phyloP scores from a whole-genome alignment of 37 sponge, comb jelly and placozoan genomes.

The Beroe ovata region DNA sequence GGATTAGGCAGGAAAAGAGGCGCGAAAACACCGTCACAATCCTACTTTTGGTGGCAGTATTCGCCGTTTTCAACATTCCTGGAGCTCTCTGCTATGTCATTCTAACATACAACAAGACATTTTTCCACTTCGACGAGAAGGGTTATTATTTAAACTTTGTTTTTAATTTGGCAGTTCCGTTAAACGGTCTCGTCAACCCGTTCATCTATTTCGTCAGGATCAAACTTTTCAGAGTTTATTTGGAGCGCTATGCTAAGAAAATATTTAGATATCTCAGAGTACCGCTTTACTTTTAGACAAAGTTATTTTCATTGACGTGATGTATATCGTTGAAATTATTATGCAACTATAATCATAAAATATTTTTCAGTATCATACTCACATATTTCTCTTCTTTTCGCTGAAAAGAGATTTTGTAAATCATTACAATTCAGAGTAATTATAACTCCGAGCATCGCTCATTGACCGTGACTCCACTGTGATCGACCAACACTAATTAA shows the following conservation, averaged over 20 bases:
- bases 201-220: constrained; percentile 16
- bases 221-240: not conserved
- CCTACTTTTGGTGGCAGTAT: not conserved
- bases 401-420: constrained; percentile 11
- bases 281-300: constrained; percentile 48
- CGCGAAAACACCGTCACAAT: not conserved
- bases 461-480: too few species aligned
- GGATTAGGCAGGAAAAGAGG: not conserved
- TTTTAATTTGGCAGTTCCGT: constrained; percentile 19
- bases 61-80: constrained; percentile 25
- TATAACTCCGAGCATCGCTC: too few species aligned
- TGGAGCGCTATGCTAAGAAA: not conserved
- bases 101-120: not conserved
- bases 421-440: too few species aligned
- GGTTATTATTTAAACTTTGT: constrained; percentile 33
- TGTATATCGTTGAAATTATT: not conserved
- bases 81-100: constrained; percentile 10
- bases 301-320: too few species aligned
- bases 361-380: not conserved
- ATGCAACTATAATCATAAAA: not conserved
- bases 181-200: not conserved
- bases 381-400: constrained; percentile 64
- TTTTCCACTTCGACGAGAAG: not conserved
- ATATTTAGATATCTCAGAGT: not conserved
- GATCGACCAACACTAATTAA: too few species aligned